phyloP scores from a whole-genome alignment of 2,797 vertebrate species.

The Valencia hispanica region DNA sequence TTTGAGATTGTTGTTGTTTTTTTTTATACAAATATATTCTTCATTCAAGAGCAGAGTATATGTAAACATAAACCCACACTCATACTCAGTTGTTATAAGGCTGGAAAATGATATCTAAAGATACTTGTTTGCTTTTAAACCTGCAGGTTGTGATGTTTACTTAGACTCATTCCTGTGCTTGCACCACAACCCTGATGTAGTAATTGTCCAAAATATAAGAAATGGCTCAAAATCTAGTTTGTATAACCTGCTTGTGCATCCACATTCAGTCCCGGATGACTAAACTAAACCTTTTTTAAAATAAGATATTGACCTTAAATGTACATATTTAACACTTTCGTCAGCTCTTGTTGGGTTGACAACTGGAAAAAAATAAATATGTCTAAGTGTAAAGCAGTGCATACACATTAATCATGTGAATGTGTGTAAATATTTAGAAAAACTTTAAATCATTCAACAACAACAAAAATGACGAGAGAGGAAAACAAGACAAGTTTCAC shows the following conservation, averaged over 20 bases:
- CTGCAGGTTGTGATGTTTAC: neutral
- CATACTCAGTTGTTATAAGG: neutral
- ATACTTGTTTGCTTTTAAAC: neutral
- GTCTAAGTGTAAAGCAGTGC: neutral
- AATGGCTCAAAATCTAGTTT: neutral
- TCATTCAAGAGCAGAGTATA: slow-evolving; percentile 1
- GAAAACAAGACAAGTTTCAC: slow-evolving; percentile 17
- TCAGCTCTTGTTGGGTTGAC: neutral
- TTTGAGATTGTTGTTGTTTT: neutral
- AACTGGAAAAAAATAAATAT: neutral
- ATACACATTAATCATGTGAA: slow-evolving; percentile 7
- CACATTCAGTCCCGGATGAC: neutral
- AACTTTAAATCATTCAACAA: slow-evolving; percentile 5
- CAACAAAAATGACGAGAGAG: neutral
- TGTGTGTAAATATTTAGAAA: slow-evolving; percentile 36
- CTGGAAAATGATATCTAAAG: neutral
- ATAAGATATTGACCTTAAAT: neutral
- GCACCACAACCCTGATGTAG: neutral
- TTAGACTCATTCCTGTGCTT: neutral
- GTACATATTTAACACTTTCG: neutral
- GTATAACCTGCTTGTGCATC: no score
- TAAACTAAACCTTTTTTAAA: neutral
- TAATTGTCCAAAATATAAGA: neutral
- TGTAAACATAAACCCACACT: neutral
- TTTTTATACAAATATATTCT: neutral